Evolutionary conservation across 2,888 invertebrate genomes (phyloP).

Genomic region (Meiosimyza platycephala): DNA sequence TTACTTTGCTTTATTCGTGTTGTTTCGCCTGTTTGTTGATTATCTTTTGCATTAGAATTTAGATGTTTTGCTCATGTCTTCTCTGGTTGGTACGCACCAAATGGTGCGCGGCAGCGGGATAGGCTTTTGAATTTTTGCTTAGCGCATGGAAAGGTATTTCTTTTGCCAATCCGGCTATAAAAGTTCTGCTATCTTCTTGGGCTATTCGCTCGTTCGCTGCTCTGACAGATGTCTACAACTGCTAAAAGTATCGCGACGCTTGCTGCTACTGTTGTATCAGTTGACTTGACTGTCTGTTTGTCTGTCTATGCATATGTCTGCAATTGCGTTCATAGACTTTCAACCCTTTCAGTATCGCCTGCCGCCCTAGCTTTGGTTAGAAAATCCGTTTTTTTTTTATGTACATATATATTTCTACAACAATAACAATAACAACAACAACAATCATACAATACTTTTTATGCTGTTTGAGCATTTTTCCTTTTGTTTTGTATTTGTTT

Average conservation of each 20-base stretch:
- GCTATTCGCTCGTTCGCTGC: slow-evolving; percentile 4
- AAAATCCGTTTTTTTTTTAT: not conserved
- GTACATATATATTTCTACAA: no score
- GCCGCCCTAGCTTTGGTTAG: not conserved
- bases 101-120: no score
- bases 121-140: slow-evolving; percentile 11
- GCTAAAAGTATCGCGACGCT: not conserved
- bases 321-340: slow-evolving; percentile 27
- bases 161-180: slow-evolving; percentile 2
- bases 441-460: no score
- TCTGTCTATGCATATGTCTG: slow-evolving; percentile 8
- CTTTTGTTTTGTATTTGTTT: slow-evolving; percentile 39
- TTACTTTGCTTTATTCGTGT: slow-evolving; percentile 9
- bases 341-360: slow-evolving; percentile 17
- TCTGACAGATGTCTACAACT: slow-evolving; percentile 1
- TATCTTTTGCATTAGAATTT: slow-evolving; percentile 30
- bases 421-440: no score
- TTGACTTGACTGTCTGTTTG: slow-evolving; percentile 6
- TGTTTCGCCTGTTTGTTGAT: slow-evolving; percentile 24
- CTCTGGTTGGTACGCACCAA: not conserved
- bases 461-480: not conserved
- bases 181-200: not conserved
- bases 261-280: not conserved
- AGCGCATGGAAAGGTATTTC: slow-evolving; percentile 4
- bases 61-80: slow-evolving; percentile 17